These are phyloP conservation scores for Lucinisca nassula DNA, from an alignment of 2,888 invertebrate species.

Conservation along the genomic window DNA sequence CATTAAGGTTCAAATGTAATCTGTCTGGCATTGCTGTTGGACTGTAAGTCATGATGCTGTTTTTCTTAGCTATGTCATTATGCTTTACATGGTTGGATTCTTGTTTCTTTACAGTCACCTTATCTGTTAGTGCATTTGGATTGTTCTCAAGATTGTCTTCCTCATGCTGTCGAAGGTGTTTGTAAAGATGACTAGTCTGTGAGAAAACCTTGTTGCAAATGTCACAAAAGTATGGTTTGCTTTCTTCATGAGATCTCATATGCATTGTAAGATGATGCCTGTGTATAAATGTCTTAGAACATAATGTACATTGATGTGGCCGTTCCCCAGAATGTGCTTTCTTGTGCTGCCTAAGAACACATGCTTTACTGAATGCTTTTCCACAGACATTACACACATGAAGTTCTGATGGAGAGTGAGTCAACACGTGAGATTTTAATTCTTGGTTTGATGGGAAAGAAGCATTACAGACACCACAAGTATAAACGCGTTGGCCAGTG, in stretches of 20 bases:
- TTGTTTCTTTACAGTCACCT: too few species aligned
- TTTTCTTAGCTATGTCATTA: too few species aligned
- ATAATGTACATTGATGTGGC: conserved; percentile 70
- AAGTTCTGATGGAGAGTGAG: conserved; percentile 71
- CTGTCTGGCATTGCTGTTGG: too few species aligned
- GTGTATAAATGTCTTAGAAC: conserved; percentile 73
- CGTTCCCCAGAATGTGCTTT: conserved; percentile 73
- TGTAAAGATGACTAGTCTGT: conserved; percentile 73
- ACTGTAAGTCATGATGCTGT: too few species aligned
- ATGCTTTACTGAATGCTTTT: conserved; percentile 75
- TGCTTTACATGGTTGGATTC: too few species aligned
- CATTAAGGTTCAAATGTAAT: too few species aligned
- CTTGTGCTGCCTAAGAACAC: conserved; percentile 74
- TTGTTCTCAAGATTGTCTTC: conserved; percentile 25
- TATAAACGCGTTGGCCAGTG: conserved; percentile 75
- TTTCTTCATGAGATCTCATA: conserved; percentile 64
- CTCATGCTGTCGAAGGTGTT: conserved; percentile 66
- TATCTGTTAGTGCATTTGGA: too few species aligned
- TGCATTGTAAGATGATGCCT: conserved; percentile 76
- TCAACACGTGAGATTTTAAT: conserved; percentile 72
- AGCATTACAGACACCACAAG: conserved; percentile 72
- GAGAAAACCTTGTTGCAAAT: conserved; percentile 68
- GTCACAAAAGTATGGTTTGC: conserved; percentile 63
- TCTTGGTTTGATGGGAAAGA: conserved; percentile 69
- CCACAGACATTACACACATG: conserved; percentile 72